A percentile compares a stretch with the other conserved stretches of the same genome.
Conservation (phyloP, 2,113 vertebrate genomes). For the Mus pahari region DNA sequence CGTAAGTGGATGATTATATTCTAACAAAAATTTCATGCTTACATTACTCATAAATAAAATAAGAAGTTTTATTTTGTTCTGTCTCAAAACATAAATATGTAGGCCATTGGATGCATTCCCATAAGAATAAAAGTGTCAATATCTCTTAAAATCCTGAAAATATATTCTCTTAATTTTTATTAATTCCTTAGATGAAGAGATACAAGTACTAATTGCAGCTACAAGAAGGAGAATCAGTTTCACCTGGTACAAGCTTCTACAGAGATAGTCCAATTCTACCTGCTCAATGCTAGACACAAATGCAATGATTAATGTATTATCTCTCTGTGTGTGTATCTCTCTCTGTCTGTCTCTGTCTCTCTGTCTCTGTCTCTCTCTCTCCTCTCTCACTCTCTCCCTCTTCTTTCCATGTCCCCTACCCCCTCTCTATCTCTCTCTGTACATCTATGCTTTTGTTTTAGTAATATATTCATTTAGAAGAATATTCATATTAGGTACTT, state of each 20-base stretch:
- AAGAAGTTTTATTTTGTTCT: neutral
- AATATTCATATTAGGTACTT: neutral
- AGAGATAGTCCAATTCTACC: neutral
- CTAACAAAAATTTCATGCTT: neutral
- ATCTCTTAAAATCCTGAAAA: neutral
- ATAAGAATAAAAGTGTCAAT: neutral
- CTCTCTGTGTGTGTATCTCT: too few species aligned
- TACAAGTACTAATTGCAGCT: neutral
- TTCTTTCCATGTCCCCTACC: too few species aligned
- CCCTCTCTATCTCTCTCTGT: neutral
- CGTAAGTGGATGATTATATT: neutral
- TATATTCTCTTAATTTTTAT: neutral
- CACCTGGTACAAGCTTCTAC: neutral
- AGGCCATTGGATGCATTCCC: neutral
- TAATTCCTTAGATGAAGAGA: neutral
- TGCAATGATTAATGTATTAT: too few species aligned
- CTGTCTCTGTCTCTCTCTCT: neutral
- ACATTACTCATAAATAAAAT: slow-evolving; percentile 28
- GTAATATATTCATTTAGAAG: neutral
- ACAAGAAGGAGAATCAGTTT: neutral
- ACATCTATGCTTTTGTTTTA: too few species aligned
- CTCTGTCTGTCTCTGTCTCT: accelerated
- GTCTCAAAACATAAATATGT: neutral
- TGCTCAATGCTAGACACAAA: neutral
- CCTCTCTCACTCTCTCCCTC: too few species aligned